phyloP scores from a whole-genome alignment of 2,888 invertebrate genomes.

The Archips crataeganus region DNA sequence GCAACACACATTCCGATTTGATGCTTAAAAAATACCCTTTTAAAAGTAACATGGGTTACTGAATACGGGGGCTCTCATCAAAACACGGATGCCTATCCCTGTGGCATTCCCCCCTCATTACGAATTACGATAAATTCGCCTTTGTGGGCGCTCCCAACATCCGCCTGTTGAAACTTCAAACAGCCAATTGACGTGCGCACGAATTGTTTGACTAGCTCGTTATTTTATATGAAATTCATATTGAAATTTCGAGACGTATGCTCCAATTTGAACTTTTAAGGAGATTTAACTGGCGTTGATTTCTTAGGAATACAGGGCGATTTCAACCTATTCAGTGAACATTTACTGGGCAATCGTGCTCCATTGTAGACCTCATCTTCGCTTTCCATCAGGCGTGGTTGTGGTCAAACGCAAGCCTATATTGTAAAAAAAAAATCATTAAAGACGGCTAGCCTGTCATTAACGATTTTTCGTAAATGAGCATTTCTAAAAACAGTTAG shows the following conservation, averaged over 20 bases:
- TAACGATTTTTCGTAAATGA: too few relatives aligned
- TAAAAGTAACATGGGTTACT: not conserved
- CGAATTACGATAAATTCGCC: conserved; percentile 24
- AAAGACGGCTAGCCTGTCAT: too few relatives aligned
- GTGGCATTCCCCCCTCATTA: conserved; percentile 15
- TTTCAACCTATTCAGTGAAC: too few relatives aligned
- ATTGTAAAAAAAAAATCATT: too few relatives aligned
- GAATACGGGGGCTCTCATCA: conserved; percentile 7
- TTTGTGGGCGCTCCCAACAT: conserved; percentile 21
- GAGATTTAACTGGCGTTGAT: not conserved
- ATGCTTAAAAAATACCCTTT: not conserved
- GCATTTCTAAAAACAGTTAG: too few relatives aligned
- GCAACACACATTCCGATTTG: not conserved
- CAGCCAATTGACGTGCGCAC: conserved; percentile 16
- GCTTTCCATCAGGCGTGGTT: too few relatives aligned
- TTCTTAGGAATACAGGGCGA: not conserved
- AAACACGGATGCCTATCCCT: conserved; percentile 4
- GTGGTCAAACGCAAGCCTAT: too few relatives aligned
- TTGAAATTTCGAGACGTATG: conserved; percentile 13
- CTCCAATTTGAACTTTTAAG: not conserved
- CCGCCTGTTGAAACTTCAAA: conserved; percentile 20
- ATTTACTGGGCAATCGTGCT: too few relatives aligned
- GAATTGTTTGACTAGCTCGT: conserved; percentile 25
- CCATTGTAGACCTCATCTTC: too few relatives aligned
- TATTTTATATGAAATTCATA: conserved; percentile 7